Evolutionary conservation across 2,797 vertebrate species (phyloP), one percentile per base, ranked within the genome.

Genomic region (Muscicapa comitata): DNA sequence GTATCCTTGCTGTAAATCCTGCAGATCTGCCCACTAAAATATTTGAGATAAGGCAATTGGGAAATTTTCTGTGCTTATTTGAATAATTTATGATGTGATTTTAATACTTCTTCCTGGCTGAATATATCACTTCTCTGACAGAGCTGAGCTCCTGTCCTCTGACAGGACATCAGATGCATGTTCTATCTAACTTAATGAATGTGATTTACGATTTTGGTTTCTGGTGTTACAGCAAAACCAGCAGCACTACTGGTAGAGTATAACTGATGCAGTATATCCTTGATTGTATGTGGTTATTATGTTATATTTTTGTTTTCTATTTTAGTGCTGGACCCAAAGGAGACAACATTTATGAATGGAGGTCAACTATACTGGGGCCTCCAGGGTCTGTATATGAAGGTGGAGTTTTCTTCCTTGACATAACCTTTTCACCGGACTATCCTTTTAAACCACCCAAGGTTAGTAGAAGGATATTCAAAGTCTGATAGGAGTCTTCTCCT

Each of bases 311-410:
- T 96, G 80, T 97, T 97, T 97, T 96, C 95, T 97, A 17, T 98
- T 98, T 90, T 96, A 98, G 98, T 98, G 98, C 98, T 97, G 98
- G 98, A 97, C 98, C 98, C 90, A 98, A 98, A 98, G 98, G 98
- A 98, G 98, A 98, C 97, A 98, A 98, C 97, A 98, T 98, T 97
- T 98, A 98, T 98, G 98, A 98, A 96, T 98, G 98, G 98, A 98
- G 98, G 96, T 98, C 98, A 91, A 98, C 98, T 96, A 98, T 98
- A 96, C 97, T 98, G 95, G 98, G 98, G 61, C 98, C 98, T 95
- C 98, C 98, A 91, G 98, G 98, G 85, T 98, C 98, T 95, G 98
- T 98, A 76, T 98, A 98, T 92, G 98, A 98, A 97, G 98, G 98
- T 94, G 98, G 98, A 77, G 98, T 98, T 94, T 98, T 98, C 98